A percentile compares a stretch with the other conserved stretches of the same genome.
These are phyloP conservation scores for Temnothorax longispinosus DNA, from an alignment of 1,140 invertebrate species.

Conservation along the genomic window DNA sequence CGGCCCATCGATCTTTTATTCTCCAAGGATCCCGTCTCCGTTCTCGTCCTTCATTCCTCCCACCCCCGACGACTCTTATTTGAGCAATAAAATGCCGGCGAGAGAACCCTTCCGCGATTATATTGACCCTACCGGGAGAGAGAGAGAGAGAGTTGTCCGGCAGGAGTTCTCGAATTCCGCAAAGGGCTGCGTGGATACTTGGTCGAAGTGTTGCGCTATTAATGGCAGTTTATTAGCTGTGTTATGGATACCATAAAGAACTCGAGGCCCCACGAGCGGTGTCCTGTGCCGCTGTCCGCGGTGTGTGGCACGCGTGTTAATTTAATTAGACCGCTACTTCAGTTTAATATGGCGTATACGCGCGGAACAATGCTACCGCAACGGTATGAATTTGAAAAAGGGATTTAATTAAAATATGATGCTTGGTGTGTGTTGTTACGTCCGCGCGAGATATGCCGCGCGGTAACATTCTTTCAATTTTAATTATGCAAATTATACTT, in stretches of 20 bases:
- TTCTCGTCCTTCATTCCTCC: background rate
- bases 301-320: slow-evolving; percentile 31
- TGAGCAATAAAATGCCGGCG: slow-evolving; percentile 69
- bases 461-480: slow-evolving; percentile 41
- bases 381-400: slow-evolving; percentile 50
- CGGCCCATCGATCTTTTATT: slow-evolving; percentile 48
- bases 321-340: slow-evolving; percentile 55
- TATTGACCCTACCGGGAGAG: background rate
- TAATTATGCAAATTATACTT: slow-evolving; percentile 53
- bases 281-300: background rate
- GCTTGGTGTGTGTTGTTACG: slow-evolving; percentile 16
- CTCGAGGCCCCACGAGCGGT: background rate
- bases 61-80: slow-evolving; percentile 6
- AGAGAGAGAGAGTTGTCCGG: background rate
- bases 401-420: slow-evolving; percentile 58
- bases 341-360: slow-evolving; percentile 31
- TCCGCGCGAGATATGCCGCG: slow-evolving; percentile 23
- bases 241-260: slow-evolving; percentile 35
- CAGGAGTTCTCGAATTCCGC: slow-evolving; percentile 13
- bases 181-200: slow-evolving; percentile 7
- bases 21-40: slow-evolving; percentile 37
- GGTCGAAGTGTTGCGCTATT: slow-evolving; percentile 26
- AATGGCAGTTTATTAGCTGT: slow-evolving; percentile 24
- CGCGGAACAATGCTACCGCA: slow-evolving; percentile 22
- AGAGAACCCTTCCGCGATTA: slow-evolving; percentile 55